Base-by-base conservation (phyloP, 2,888 invertebrate species). In the Apocheima hispidaria region DNA sequence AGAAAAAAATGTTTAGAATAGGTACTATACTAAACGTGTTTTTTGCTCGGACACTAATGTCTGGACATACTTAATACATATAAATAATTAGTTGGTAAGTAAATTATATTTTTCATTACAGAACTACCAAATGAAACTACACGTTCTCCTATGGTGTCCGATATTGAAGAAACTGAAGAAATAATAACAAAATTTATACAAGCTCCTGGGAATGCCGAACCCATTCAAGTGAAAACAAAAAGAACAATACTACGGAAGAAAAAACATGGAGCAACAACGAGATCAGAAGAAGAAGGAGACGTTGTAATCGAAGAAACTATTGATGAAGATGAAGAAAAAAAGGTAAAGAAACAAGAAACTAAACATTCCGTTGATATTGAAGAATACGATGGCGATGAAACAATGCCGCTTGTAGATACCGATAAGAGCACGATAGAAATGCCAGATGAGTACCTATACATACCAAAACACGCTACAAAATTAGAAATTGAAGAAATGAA, bases 161-260 rank as follows among this genome's bases (percentile, higher is more conserved):
- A 93, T 57, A 67, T 86, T 38, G 92, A 94, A 84, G 94, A 94
- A 90, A 89, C 91, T 41, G 93, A 94, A 82, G 94, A 94, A 88
- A 94, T 94, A 16, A 79, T 94, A 36, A 94, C 94, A 0, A 94
- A 93, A 82, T 94, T 94, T 70, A 83, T 93, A 68, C 86, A 90
- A 78, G 79, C 87, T 40, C 89, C 93, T 9, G 94, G 90, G 21
- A 86, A 88, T 56, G 82, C 84, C n/a, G 93, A 94, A 81, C 93
- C 93, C 6, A 91, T 88, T 61, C 92, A 93, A 82, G 87, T 93
- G 16, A 93, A 93, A 80, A 94, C 94, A 1, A 94, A 94, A 77
- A 75, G 94, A 70, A 94, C 94, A 0, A 92, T 93, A 60, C 73
- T 94, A 57, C 83, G 92, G 69, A 93, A 93, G 71, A 93, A 88